Conservation (phyloP, 2,797 vertebrate species). For the Arctocebus calabarensis region DNA sequence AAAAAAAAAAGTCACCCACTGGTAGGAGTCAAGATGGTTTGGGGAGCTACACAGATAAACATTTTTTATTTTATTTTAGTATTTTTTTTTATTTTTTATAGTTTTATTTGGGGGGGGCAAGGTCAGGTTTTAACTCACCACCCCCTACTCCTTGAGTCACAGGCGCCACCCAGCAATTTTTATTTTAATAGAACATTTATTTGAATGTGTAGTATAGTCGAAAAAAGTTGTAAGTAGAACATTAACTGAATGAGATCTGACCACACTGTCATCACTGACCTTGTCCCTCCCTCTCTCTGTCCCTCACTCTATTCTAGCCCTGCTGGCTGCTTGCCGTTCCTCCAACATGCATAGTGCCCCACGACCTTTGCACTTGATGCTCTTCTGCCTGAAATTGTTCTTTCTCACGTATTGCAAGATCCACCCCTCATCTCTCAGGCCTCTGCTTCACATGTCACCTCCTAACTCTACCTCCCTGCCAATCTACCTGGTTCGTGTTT, state of each 20-base stretch:
- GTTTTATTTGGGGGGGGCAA: no score
- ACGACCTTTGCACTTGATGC: background rate
- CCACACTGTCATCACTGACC: background rate
- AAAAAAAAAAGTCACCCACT: background rate
- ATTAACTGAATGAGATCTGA: background rate
- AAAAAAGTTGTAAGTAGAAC: background rate
- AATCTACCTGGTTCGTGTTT: conserved; percentile 1
- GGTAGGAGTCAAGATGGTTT: background rate
- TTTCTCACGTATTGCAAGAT: background rate
- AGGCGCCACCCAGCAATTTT: background rate
- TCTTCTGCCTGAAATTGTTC: background rate
- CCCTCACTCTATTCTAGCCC: background rate
- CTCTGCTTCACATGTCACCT: background rate
- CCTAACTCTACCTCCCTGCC: background rate
- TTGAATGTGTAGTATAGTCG: background rate
- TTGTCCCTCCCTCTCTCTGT: background rate
- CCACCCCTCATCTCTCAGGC: background rate
- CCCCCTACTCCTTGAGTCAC: no score
- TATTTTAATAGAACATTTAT: conserved; percentile 20
- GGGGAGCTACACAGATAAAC: background rate
- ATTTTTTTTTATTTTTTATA: no score
- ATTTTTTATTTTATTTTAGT: conserved; percentile 17
- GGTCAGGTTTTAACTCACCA: no score
- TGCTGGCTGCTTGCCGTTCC: background rate
- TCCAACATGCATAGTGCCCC: background rate